Percentiles rank a stretch among this genome's conserved stretches.
phyloP scores from a whole-genome alignment of 1,140 invertebrate species.

The Hylaeus anthracinus region DNA sequence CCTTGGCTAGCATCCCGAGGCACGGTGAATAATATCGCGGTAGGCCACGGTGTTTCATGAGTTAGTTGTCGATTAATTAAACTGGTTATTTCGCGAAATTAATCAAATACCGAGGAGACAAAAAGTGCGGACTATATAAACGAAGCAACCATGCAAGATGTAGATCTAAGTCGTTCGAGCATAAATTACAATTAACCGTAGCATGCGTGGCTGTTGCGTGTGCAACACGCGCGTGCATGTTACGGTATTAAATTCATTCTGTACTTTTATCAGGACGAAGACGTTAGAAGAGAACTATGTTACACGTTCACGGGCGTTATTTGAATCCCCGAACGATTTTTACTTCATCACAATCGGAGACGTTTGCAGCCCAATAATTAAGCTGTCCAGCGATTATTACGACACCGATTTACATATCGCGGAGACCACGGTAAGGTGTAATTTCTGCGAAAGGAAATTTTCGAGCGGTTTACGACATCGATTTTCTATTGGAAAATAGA shows the following conservation, averaged over 20 bases:
- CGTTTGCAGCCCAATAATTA: conserved; percentile 31
- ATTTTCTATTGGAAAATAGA: background rate
- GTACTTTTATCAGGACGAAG: conserved; percentile 37
- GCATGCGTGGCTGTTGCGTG: conserved; percentile 47
- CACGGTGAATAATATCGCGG: conserved; percentile 1
- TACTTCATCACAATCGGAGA: conserved; percentile 9
- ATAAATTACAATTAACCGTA: conserved; percentile 73
- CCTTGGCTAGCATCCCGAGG: background rate
- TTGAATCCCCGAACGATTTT: background rate
- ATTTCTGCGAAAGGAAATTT: conserved; percentile 16
- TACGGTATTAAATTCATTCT: conserved; percentile 56
- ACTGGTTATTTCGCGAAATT: conserved; percentile 45
- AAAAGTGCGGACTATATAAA: conserved; percentile 38
- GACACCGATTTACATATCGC: conserved; percentile 20
- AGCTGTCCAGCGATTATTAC: conserved; percentile 41
- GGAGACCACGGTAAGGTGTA: background rate
- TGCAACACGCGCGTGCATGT: conserved; percentile 52
- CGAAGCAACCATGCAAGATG: conserved; percentile 34
- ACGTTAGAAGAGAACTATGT: conserved; percentile 17
- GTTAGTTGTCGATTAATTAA: conserved; percentile 46
- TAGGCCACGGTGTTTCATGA: conserved; percentile 14
- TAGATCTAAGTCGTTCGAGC: conserved; percentile 39
- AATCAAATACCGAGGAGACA: conserved; percentile 43
- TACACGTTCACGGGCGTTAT: background rate
- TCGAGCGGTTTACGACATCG: conserved; percentile 7